Evolutionary conservation across 1,140 invertebrate species (phyloP).

Genomic region (Brachionus rotundiformis): DNA sequence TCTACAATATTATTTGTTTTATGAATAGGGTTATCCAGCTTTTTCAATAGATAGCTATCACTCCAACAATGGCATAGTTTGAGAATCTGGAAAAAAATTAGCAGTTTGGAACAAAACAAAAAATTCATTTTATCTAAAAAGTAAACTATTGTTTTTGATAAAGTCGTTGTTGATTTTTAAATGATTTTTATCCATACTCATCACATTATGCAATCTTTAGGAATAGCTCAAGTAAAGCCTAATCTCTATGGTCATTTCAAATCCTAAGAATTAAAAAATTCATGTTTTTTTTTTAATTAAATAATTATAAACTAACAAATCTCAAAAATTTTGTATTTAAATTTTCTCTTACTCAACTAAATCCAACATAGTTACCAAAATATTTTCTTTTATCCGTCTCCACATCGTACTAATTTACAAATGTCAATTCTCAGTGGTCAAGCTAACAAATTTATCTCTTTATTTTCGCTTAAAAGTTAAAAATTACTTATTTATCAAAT

Average conservation of each 20-base stretch:
- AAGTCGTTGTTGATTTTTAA: background rate
- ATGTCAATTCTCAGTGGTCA: background rate
- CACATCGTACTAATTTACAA: background rate
- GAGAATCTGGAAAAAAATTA: background rate
- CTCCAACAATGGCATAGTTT: background rate
- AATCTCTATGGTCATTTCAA: background rate
- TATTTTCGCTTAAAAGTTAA: background rate
- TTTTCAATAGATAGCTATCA: background rate
- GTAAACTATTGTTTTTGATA: background rate
- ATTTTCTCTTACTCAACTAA: background rate
- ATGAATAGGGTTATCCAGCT: background rate
- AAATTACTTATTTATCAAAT: background rate
- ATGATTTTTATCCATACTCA: slow-evolving; percentile 6
- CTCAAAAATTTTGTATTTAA: background rate
- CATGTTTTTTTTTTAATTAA: slow-evolving; percentile 5
- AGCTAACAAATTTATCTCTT: background rate
- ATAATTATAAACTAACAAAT: background rate
- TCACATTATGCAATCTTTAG: background rate
- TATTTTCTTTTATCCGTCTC: background rate
- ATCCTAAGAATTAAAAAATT: background rate
- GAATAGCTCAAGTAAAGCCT: background rate
- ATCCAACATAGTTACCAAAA: slow-evolving; percentile 14
- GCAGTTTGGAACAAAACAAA: background rate
- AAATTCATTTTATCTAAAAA: background rate
- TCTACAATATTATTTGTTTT: background rate